phyloP scores from a whole-genome alignment of 92 coral and sea anemone genomes.

The Actinernus sp. region DNA sequence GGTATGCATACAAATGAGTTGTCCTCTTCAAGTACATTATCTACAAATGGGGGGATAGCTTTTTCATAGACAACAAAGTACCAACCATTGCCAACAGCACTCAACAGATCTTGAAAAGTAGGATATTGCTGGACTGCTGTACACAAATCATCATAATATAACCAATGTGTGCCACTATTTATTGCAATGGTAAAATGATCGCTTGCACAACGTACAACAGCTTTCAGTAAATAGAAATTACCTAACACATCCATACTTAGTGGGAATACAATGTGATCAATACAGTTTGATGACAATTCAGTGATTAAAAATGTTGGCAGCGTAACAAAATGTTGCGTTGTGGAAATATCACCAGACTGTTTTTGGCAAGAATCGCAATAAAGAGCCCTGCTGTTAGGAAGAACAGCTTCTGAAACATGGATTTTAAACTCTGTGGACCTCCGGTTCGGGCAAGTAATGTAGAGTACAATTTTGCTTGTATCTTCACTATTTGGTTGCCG shows the following conservation, averaged over 20 bases:
- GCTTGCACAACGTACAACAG: slow-evolving; percentile 35
- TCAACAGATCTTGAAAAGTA: slow-evolving; percentile 21
- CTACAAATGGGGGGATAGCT: too few species aligned
- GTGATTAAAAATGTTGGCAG: slow-evolving; percentile 17
- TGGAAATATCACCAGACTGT: slow-evolving; percentile 44
- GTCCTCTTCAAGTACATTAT: too few species aligned
- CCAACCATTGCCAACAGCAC: slow-evolving; percentile 23
- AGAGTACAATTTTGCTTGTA: slow-evolving; percentile 37
- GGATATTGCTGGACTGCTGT: slow-evolving; percentile 12
- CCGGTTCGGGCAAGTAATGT: slow-evolving; percentile 30
- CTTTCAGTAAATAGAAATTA: slow-evolving; percentile 31
- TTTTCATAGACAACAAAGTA: slow-evolving; percentile 38
- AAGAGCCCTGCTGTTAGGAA: slow-evolving; percentile 36
- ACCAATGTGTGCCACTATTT: slow-evolving; percentile 19
- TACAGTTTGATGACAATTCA: slow-evolving; percentile 27
- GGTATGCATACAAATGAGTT: too few species aligned
- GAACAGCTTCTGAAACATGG: slow-evolving; percentile 45
- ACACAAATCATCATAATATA: slow-evolving; percentile 37
- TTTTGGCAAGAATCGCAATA: slow-evolving; percentile 36
- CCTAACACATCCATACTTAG: slow-evolving; percentile 21
- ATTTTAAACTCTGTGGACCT: slow-evolving; percentile 27
- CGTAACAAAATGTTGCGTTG: slow-evolving; percentile 40
- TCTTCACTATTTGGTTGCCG: slow-evolving; percentile 28
- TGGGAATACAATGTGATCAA: slow-evolving; percentile 26
- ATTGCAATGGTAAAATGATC: slow-evolving; percentile 51